Conservation (phyloP, 2,888 invertebrate genomes). For the Dascillus cervinus region DNA sequence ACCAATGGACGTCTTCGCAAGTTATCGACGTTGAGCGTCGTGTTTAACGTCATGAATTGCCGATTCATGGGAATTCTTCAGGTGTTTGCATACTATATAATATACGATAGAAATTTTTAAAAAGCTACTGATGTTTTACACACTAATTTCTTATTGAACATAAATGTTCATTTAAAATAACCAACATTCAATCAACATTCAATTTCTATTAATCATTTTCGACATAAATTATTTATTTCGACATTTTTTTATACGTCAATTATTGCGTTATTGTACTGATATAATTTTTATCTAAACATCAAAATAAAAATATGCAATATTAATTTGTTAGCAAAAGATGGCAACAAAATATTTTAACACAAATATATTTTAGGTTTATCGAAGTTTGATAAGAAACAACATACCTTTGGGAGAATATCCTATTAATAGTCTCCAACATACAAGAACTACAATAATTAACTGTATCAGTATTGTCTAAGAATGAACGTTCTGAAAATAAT, state of each 20-base stretch:
- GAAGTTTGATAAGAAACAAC: no score
- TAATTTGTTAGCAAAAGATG: not conserved
- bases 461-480: no score
- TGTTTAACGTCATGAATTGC: constrained; percentile 20
- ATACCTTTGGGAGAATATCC: no score
- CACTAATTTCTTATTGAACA: not conserved
- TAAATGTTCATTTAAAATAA: no score
- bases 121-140: not conserved
- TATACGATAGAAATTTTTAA: not conserved
- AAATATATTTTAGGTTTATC: no score
- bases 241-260: not conserved
- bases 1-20: constrained; percentile 18
- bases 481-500: no score
- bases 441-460: no score
- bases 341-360: not conserved
- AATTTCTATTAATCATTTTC: no score
- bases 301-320: not conserved
- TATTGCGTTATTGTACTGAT: no score
- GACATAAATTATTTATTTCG: no score
- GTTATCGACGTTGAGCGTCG: constrained; percentile 19
- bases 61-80: constrained; percentile 20
- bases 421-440: no score
- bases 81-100: constrained; percentile 10
- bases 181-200: no score
- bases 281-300: not conserved